Percentiles rank a stretch among this genome's conserved stretches.
Conservation (phyloP, 2,113 vertebrate genomes). For the Callaeas wilsoni region DNA sequence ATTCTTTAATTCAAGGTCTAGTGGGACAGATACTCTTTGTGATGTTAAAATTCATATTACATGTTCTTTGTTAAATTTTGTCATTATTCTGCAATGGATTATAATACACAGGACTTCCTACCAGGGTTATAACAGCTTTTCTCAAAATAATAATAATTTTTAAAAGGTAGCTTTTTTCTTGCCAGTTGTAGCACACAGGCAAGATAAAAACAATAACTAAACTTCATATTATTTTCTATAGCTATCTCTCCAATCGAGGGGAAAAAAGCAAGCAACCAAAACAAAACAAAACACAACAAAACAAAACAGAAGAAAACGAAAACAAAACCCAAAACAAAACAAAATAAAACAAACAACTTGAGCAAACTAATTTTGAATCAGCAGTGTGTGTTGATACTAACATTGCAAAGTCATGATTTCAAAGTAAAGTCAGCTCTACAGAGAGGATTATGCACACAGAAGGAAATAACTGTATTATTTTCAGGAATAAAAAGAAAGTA, state of each 20-base stretch:
- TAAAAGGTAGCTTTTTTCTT: not conserved
- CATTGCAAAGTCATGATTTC: not conserved
- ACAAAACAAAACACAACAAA: not conserved
- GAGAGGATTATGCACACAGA: not conserved
- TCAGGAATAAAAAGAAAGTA: not conserved
- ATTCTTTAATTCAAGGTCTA: not conserved
- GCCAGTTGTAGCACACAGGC: not conserved
- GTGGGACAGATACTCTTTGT: not conserved
- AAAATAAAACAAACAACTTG: not conserved
- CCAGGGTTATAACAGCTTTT: not conserved
- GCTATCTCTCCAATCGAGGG: not conserved
- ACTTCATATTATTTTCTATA: not conserved
- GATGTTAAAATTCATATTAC: not conserved
- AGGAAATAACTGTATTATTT: not conserved
- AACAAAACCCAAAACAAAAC: not conserved
- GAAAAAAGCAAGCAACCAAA: fast-evolving
- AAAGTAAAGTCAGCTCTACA: not conserved
- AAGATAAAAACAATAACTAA: not conserved
- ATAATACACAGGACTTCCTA: not conserved
- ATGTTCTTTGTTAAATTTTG: not conserved
- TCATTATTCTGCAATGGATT: not conserved
- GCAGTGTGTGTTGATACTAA: not conserved
- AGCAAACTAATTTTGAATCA: not conserved
- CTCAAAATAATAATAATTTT: not conserved
- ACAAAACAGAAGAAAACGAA: not conserved